phyloP scores from a whole-genome alignment of 2,113 vertebrate genomes.

The Mola mola region DNA sequence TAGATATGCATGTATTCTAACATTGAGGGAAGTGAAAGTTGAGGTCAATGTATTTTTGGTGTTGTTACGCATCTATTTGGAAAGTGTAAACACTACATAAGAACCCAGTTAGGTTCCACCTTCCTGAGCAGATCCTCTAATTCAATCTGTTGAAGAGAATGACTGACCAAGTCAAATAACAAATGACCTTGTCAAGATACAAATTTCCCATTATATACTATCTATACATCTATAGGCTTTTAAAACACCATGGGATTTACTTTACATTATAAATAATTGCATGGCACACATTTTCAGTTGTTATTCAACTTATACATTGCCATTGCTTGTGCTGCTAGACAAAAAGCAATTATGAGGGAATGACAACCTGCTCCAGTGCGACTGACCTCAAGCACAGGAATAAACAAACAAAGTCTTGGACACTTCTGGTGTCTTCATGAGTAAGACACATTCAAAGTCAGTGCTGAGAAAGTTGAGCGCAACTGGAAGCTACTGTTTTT shows the following conservation, averaged over 20 bases:
- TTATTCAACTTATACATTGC: conserved; percentile 40
- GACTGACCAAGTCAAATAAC: conserved; percentile 56
- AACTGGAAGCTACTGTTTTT: conserved; percentile 26
- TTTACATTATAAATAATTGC: conserved; percentile 47
- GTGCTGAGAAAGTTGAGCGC: conserved; percentile 8
- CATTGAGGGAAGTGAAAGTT: conserved; percentile 50
- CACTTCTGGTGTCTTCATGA: conserved; percentile 28
- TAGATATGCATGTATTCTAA: conserved; percentile 55
- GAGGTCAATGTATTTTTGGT: conserved; percentile 75
- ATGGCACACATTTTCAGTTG: conserved; percentile 42
- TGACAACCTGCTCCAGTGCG: conserved; percentile 21
- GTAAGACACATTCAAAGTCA: conserved; percentile 46
- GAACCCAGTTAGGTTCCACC: conserved; percentile 65
- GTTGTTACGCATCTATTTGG: conserved; percentile 74
- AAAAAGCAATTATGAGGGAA: conserved; percentile 38
- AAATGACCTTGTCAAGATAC: conserved; percentile 54
- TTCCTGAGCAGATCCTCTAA: conserved; percentile 81
- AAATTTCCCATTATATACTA: conserved; percentile 46
- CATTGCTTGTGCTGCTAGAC: conserved; percentile 47
- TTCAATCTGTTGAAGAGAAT: conserved; percentile 59
- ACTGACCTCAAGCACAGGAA: conserved; percentile 36
- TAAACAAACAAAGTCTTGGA: conserved; percentile 33
- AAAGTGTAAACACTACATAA: conserved; percentile 80
- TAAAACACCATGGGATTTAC: conserved; percentile 42
- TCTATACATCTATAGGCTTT: conserved; percentile 45